A percentile compares a stretch with the other conserved stretches of the same genome.
Evolutionary conservation across 2,797 vertebrate genomes (phyloP).

Genomic region (Danio jaintianensis): DNA sequence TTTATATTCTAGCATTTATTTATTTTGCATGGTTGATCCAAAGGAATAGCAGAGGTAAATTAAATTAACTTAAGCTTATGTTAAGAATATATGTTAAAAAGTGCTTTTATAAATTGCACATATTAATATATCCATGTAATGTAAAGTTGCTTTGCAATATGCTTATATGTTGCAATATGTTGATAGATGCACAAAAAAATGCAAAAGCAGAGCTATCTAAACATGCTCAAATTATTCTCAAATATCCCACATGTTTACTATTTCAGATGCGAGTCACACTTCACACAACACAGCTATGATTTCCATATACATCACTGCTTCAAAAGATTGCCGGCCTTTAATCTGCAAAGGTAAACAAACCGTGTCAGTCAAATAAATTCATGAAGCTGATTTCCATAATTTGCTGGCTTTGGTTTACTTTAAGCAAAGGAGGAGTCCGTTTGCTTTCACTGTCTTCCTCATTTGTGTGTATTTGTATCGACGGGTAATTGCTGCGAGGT

Average conservation of each 20-base stretch:
- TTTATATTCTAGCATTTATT: too few species aligned
- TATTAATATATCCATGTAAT: neutral
- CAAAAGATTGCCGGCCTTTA: constrained; percentile 14
- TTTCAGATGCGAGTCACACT: constrained; percentile 14
- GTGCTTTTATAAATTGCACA: neutral
- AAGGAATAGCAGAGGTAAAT: too few species aligned
- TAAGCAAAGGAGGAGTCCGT: constrained; percentile 3
- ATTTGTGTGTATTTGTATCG: neutral
- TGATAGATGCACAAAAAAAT: neutral
- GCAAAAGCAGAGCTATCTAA: neutral
- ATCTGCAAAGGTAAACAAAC: constrained; percentile 33
- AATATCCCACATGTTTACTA: neutral
- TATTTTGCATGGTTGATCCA: too few species aligned
- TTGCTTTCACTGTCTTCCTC: neutral
- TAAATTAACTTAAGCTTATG: too few species aligned
- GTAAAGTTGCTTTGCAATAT: neutral
- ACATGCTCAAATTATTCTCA: neutral
- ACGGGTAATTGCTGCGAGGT: constrained; percentile 2
- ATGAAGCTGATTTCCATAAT: constrained; percentile 33
- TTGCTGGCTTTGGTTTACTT: constrained; percentile 26
- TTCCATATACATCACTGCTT: constrained; percentile 26
- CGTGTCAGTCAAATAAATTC: constrained; percentile 30
- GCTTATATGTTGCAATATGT: neutral
- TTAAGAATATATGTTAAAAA: too few species aligned
- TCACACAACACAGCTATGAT: neutral